Base-by-base conservation (phyloP, 2,113 vertebrate species). In the Onychostruthus taczanowskii region DNA sequence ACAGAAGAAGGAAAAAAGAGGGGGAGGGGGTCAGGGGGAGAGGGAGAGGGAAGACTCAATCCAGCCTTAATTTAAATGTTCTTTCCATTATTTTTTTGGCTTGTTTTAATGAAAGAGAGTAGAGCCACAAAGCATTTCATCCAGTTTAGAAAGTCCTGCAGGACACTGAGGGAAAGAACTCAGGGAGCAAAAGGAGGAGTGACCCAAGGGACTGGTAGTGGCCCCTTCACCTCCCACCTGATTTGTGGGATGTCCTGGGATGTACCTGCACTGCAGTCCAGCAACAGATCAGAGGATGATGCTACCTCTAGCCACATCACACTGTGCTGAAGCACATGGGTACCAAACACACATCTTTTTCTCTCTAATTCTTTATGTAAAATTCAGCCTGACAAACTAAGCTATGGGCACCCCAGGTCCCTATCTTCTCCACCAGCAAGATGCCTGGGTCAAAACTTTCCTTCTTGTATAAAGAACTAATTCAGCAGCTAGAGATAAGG, bases 261-360 rank as follows among this genome's bases (percentile, higher is more conserved):
- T 16, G 3, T 52, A 49, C 3, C 33, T 39, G 37, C 24, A 26
- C 31, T 6, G 2, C 24, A n/a, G 15, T 7, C 3, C 28, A 73
- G 44, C 10, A 50, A 7, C 1, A 33, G 4, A 9, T 33, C 53
- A 58, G 35, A 70, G 55, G 16, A 46, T 63, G 35, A 14, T 70
- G 35, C 27, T 63, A 9, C 21, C 30, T 74, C 39, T 52, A 78
- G n/a, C 20, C 43, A 33, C 11, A 59, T 21, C 50, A 50, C 33
- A 18, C 21, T 49, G 20, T 10, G 15, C 10, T 5, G 1, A 52
- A 72, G 23, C 13, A 43, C 4, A 11, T 0, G 0, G 11, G 4
- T 16, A 18, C 11, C 9, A 73, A 68, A 35, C 6, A 31, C 5
- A 59, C 9, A 9, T 19, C 6, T 43, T 88, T 53, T 12, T 44